These are phyloP conservation scores for Mesaphorura yosii DNA, from an alignment of 1,140 invertebrate genomes.

Conservation along the genomic window DNA sequence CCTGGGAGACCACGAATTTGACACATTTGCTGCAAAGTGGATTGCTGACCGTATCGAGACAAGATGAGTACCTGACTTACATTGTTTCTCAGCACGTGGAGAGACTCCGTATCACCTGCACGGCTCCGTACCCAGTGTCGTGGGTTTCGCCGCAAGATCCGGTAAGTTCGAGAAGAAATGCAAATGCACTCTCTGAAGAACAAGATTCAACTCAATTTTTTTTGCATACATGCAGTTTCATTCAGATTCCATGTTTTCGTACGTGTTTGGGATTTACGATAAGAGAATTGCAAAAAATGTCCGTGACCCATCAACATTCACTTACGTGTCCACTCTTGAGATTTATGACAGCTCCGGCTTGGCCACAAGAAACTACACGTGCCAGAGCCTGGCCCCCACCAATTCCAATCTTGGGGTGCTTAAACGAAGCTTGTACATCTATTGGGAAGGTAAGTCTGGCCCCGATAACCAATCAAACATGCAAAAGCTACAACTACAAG, in stretches of 20 bases:
- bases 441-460: constrained; percentile 14
- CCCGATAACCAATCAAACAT: background rate
- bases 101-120: background rate
- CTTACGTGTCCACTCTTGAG: constrained; percentile 5
- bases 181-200: too few relatives aligned
- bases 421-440: background rate
- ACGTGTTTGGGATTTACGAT: background rate
- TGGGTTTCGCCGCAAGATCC: background rate
- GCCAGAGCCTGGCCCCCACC: constrained; percentile 4
- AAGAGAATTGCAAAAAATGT: background rate
- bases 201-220: too few relatives aligned
- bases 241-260: background rate
- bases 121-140: background rate
- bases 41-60: background rate
- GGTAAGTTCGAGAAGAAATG: background rate
- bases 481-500: background rate
- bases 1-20: constrained; percentile 1
- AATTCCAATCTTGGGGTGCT: background rate
- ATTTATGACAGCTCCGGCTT: background rate
- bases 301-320: background rate
- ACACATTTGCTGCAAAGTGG: background rate
- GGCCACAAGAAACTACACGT: background rate
- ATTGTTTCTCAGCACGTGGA: constrained; percentile 1
- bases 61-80: background rate
- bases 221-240: background rate